Evolutionary conservation across 2,113 vertebrate species (phyloP), one percentile per base, ranked within the genome.

Genomic region (Tetrao urogallus): DNA sequence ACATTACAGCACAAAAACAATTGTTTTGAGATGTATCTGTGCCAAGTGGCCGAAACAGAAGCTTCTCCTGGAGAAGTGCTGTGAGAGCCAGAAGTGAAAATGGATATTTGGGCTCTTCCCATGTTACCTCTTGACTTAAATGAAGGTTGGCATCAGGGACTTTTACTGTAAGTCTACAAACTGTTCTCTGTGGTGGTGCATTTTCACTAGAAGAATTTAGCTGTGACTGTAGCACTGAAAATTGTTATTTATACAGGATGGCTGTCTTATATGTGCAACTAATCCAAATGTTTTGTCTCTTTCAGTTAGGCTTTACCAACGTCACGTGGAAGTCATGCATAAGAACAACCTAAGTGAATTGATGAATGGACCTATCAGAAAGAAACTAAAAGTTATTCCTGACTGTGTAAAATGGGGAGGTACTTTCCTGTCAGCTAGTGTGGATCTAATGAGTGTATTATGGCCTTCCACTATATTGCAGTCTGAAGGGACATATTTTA

Each of bases 351-450:
- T 99, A 27, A 97, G 92, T 8, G 82, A 98, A 52, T 97, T 99
- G 90, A 99, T 99, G 99, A 99, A 99, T 1, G 99, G 99, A 38
- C 98, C 98, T 81, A 98, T 99, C 97, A 98, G 97, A 84, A 97
- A 98, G 96, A 99, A 99, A 91, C 98, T 99, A 81, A 97, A 82
- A 88, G 97, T 99, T 74, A 99, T 99, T 94, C 99, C 99, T 10
- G 96, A 98, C 69, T 98, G 97, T 30, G 98, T 98, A 90, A 98
- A 97, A 66, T 99, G 99, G 99, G 99, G 99, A 99, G 99, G 99
- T 99, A 97, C 43, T 65, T 66, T 34, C 8, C 43, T 72, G 40
- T 42, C 57, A 67, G 56, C 42, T 75, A 18, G 15, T 19, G 27
- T 45, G 24, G 24, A 13, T 70, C 65, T 85, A 14, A 85, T 42